Evolutionary conservation across 2,888 invertebrate species (phyloP), one percentile per base, ranked within the genome.

Genomic region (Mythimna ferrago): DNA sequence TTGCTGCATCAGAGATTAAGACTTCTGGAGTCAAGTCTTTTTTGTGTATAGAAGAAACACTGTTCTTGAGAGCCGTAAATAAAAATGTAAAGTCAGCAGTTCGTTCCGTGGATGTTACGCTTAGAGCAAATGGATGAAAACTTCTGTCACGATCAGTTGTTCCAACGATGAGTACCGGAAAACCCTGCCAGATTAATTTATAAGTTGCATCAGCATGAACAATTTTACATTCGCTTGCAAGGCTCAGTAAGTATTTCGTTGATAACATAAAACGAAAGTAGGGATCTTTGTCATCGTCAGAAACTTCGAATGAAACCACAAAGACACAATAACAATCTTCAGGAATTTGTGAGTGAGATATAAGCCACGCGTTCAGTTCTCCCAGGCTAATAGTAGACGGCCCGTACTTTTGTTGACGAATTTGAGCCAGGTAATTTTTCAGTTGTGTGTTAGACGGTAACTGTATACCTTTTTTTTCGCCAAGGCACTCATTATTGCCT

Each of bases 1-100:
- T 72, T 44, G 81, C 71, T 14, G 79, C 70, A 65, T 83, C 81
- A 63, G 58, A 69, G 44, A 70, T 60, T n/a, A 80, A 56, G 44
- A 54, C 69, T 60, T 68, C 38, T 67, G 67, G 57, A 67, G 57
- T 56, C 53, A 68, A 65, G n/a, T 48, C 63, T 64, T 76, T 44
- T 57, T 58, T 67, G 76, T 70, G 60, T 58, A 57, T 58, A 65
- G 65, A 57, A 60, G 51, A 71, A 41, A 54, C 63, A 56, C 70
- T 64, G 57, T 58, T 57, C 58, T 61, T 61, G n/a, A 61, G 61
- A 61, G 61, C 21, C 61, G 58, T 67, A 67, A 67, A 67, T 67
- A 67, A 48, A 67, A 67, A 67, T 57, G 57, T 57, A 57, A 56
- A 56, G 56, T 56, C 56, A 56, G 56, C 32, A 57, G 57, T 57